Percentiles rank a stretch among this genome's conserved stretches.
Evolutionary conservation across 2,888 invertebrate species (phyloP).

Genomic region (Antheraea yamamai): DNA sequence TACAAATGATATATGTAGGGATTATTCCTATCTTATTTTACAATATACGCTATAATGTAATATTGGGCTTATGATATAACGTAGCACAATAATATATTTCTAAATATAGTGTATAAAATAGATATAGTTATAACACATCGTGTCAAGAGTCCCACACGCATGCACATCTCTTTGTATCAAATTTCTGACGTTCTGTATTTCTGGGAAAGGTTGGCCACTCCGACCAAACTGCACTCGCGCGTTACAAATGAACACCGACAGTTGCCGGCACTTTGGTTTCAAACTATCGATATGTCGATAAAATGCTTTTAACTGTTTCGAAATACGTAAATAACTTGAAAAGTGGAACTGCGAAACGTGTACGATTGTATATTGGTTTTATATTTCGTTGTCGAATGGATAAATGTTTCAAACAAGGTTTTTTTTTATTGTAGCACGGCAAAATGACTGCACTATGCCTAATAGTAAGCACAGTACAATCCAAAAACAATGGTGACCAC

Average conservation of each 20-base stretch:
- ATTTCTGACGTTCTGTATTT: not conserved
- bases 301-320: slow-evolving; percentile 1
- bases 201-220: not conserved
- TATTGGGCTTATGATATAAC: too few species aligned
- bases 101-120: too few species aligned
- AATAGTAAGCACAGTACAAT: too few species aligned
- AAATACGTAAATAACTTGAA: slow-evolving; percentile 10
- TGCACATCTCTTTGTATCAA: not conserved
- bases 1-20: too few species aligned
- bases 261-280: slow-evolving; percentile 5
- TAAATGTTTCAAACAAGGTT: not conserved
- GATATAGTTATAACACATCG: too few species aligned
- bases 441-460: too few species aligned
- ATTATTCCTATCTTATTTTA: too few species aligned
- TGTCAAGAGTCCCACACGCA: too few species aligned
- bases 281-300: slow-evolving; percentile 6
- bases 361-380: not conserved
- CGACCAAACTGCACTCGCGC: not conserved
- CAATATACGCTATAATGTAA: too few species aligned
- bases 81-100: too few species aligned
- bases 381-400: not conserved
- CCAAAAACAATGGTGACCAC: too few species aligned
- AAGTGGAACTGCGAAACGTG: not conserved
- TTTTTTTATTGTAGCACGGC: too few species aligned
- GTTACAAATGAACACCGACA: not conserved